Evolutionary conservation across 1,140 invertebrate genomes (phyloP).

Genomic region (Lutraria rhynchaena): DNA sequence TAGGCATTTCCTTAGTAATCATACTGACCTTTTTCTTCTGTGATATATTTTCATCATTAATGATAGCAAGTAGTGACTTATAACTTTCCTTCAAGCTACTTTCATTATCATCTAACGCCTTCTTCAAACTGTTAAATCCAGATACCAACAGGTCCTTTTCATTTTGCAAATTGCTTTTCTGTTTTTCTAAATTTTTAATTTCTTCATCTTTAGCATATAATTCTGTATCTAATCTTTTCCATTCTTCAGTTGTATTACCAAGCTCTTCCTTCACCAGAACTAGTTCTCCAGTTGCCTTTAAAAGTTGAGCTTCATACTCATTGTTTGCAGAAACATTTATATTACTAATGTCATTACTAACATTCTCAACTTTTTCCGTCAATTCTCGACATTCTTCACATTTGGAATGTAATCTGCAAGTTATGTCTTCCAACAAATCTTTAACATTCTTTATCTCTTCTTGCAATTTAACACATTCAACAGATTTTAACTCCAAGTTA

Average conservation of each 20-base stretch:
- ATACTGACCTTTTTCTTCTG: background rate
- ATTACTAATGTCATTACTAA: constrained; percentile 9
- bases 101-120: background rate
- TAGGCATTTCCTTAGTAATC: constrained; percentile 52
- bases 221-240: constrained; percentile 10
- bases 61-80: no score
- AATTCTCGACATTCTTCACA: constrained; percentile 52
- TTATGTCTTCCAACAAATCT: constrained; percentile 45
- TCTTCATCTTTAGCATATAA: constrained; percentile 39
- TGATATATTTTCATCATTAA: constrained; percentile 41
- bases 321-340: background rate
- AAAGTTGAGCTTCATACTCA: constrained; percentile 35
- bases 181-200: constrained; percentile 5
- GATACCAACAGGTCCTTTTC: constrained; percentile 23
- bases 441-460: constrained; percentile 31
- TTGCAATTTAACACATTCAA: constrained; percentile 2
- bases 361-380: constrained; percentile 1
- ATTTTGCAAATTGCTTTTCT: constrained; percentile 11
- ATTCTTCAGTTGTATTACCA: constrained; percentile 36
- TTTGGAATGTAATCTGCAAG: constrained; percentile 46
- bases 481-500: constrained; percentile 11
- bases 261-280: constrained; percentile 50
- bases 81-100: no score
- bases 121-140: constrained; percentile 21
- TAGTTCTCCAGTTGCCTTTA: constrained; percentile 54